These are phyloP conservation scores for Drosophila mettleri DNA, from an alignment of 2,888 invertebrate species.

Conservation along the genomic window DNA sequence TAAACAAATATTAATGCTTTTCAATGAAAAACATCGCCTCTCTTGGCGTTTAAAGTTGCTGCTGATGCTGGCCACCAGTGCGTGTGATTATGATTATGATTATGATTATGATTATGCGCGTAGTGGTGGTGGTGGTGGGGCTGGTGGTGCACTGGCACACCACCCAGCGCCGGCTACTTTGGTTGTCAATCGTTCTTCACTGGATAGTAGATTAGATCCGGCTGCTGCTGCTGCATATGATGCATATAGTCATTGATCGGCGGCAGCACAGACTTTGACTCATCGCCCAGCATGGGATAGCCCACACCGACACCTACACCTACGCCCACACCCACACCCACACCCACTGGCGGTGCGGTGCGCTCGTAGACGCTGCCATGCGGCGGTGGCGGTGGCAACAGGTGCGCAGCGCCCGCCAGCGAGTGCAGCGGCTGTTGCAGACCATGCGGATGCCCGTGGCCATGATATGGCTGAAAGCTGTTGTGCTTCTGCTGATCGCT, in stretches of 20 bases:
- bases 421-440: conserved; percentile 73
- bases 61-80: conserved; percentile 77
- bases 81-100: conserved; percentile 66
- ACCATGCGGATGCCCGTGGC: conserved; percentile 62
- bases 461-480: conserved; percentile 83
- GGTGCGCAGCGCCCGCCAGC: conserved; percentile 61
- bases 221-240: conserved; percentile 83
- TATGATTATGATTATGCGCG: conserved; percentile 58
- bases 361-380: conserved; percentile 81
- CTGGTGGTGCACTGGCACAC: conserved; percentile 48
- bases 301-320: conserved; percentile 70
- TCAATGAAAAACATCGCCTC: conserved; percentile 83
- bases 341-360: conserved; percentile 58
- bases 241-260: conserved; percentile 85
- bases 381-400: conserved; percentile 79
- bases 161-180: conserved; percentile 72
- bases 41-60: conserved; percentile 72
- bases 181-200: conserved; percentile 85
- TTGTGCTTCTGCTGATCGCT: conserved; percentile 82
- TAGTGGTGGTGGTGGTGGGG: conserved; percentile 45
- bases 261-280: conserved; percentile 83
- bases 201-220: conserved; percentile 84
- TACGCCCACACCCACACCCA: conserved; percentile 68
- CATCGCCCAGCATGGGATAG: conserved; percentile 80
- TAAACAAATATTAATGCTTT: conserved; percentile 55